phyloP scores from a whole-genome alignment of 2,888 invertebrate species.

The Onthophagus sagittarius region DNA sequence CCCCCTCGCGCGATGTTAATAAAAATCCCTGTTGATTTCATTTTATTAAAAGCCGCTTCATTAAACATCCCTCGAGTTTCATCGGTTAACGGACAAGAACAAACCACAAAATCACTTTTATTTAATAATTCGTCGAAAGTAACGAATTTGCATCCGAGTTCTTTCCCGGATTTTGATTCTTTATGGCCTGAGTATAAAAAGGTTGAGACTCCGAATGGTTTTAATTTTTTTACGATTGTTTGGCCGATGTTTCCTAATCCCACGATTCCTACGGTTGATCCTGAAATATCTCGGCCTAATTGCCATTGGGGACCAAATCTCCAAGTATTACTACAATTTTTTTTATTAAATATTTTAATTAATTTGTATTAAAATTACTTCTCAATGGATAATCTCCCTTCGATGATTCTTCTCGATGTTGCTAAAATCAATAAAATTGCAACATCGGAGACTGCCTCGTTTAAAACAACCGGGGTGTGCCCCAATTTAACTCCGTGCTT shows the following conservation, averaged over 20 bases:
- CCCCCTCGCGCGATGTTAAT: constrained; percentile 75
- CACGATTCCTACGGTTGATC: constrained; percentile 76
- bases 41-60: constrained; percentile 60
- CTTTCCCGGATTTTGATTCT: constrained; percentile 59
- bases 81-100: constrained; percentile 63
- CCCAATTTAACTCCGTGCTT: constrained; percentile 71
- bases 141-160: constrained; percentile 57
- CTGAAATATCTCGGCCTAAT: constrained; percentile 73
- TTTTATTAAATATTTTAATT: not conserved
- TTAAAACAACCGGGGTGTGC: constrained; percentile 72
- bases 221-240: constrained; percentile 67
- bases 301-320: constrained; percentile 65
- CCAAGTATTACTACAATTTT: constrained; percentile 28
- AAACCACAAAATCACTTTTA: constrained; percentile 72
- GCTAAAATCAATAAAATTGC: constrained; percentile 73
- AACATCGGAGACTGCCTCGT: constrained; percentile 77
- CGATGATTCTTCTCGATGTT: constrained; percentile 71
- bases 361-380: constrained; percentile 45
- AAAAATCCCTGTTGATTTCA: constrained; percentile 73
- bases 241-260: constrained; percentile 81
- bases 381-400: constrained; percentile 65
- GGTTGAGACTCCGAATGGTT: constrained; percentile 66
- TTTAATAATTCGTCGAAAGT: constrained; percentile 62
- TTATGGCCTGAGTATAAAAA: constrained; percentile 72
- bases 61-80: constrained; percentile 71